Conservation (phyloP, 2,888 invertebrate genomes). For the Acrobeloides nanus region DNA sequence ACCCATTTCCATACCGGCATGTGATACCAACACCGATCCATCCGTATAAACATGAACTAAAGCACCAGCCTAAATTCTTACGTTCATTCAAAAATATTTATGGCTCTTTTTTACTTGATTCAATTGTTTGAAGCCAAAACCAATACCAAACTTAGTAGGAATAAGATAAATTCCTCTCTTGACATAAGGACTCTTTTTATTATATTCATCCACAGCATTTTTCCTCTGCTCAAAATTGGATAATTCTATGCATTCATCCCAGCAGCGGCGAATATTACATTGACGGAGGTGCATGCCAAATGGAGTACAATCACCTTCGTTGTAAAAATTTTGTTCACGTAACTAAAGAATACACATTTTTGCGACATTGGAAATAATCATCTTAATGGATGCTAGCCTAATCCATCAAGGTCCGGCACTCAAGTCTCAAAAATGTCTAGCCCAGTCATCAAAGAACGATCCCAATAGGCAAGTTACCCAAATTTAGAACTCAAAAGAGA, state of each 20-base stretch:
- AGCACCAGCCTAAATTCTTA: slow-evolving; percentile 65
- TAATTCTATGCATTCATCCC: slow-evolving; percentile 53
- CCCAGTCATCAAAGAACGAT: no score
- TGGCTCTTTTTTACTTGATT: slow-evolving; percentile 42
- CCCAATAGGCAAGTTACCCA: no score
- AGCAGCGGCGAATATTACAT: slow-evolving; percentile 61
- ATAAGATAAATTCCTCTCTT: slow-evolving; percentile 47
- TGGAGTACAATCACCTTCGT: slow-evolving; percentile 70
- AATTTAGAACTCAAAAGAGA: no score
- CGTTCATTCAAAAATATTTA: background rate
- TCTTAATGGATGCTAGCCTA: no score
- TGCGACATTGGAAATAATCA: slow-evolving; percentile 1
- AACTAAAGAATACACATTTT: slow-evolving; percentile 54
- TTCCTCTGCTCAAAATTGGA: slow-evolving; percentile 45
- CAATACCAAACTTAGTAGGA: slow-evolving; percentile 53
- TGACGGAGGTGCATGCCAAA: slow-evolving; percentile 69
- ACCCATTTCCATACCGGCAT: slow-evolving; percentile 88
- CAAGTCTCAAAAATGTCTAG: no score
- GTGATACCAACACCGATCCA: slow-evolving; percentile 74
- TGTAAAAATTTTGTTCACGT: slow-evolving; percentile 69
- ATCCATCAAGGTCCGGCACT: no score
- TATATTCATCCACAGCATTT: slow-evolving; percentile 50
- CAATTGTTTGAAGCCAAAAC: slow-evolving; percentile 50
- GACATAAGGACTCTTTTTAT: slow-evolving; percentile 41
- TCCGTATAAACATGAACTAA: slow-evolving; percentile 73